Percentiles rank a stretch among this genome's conserved stretches.
Conservation (phyloP, 2,888 invertebrate species). For the Sarcophaga caerulescens region DNA sequence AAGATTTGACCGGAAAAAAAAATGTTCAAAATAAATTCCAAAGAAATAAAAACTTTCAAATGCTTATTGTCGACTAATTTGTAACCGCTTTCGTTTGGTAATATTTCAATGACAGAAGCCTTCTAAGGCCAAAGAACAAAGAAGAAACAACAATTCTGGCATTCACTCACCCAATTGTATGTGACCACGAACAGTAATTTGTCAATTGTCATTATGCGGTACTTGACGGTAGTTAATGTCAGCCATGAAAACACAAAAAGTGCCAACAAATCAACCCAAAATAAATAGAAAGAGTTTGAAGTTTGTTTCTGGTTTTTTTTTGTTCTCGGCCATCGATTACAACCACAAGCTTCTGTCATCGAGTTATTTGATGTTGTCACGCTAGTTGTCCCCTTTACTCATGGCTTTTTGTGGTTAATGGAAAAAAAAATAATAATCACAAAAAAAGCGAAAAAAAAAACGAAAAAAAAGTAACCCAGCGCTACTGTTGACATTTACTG, state of each 20-base stretch:
- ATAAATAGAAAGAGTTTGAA: constrained; percentile 24
- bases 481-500: constrained; percentile 57
- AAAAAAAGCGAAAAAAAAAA: constrained; percentile 13
- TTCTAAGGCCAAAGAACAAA: constrained; percentile 1
- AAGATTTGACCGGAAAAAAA: not conserved
- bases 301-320: constrained; percentile 12
- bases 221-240: constrained; percentile 59
- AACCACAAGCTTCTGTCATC: constrained; percentile 68
- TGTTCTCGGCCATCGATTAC: constrained; percentile 22
- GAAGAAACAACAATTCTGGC: constrained; percentile 31
- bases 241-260: constrained; percentile 48
- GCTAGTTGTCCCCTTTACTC: constrained; percentile 68
- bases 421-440: no score
- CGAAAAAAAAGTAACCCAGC: constrained; percentile 30
- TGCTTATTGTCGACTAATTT: constrained; percentile 18
- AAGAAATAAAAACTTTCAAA: constrained; percentile 15
- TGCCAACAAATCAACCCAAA: not conserved
- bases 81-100: constrained; percentile 9
- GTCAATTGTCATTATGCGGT: constrained; percentile 69
- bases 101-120: constrained; percentile 49
- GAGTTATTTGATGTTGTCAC: constrained; percentile 66
- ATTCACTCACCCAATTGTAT: constrained; percentile 43
- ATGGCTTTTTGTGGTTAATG: constrained; percentile 63
- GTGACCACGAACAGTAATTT: constrained; percentile 68
- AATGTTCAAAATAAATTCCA: constrained; percentile 21